Percentiles rank a stretch among this genome's conserved stretches.
phyloP scores from a whole-genome alignment of 1,140 invertebrate species.

The Sycophaga agraensis region DNA sequence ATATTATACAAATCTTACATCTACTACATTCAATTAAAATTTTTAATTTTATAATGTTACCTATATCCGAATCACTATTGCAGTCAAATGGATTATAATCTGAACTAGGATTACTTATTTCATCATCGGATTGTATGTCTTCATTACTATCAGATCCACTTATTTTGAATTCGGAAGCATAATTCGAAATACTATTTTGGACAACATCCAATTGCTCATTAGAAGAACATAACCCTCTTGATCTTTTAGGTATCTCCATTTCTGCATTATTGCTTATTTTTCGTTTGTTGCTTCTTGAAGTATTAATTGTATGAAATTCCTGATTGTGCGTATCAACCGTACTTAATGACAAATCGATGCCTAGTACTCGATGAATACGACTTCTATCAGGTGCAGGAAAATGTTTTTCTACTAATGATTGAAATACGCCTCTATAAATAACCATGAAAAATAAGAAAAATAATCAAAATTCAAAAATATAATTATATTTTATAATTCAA shows the following conservation, averaged over 20 bases:
- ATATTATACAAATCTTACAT: too few relatives aligned
- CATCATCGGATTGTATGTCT: constrained; percentile 62
- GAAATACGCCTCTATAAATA: constrained; percentile 78
- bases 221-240: constrained; percentile 67
- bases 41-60: too few relatives aligned
- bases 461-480: too few relatives aligned
- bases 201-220: constrained; percentile 70
- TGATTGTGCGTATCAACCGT: constrained; percentile 41
- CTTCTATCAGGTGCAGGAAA: constrained; percentile 92
- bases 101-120: constrained; percentile 65
- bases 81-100: constrained; percentile 88
- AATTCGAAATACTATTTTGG: constrained; percentile 57
- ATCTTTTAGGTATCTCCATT: constrained; percentile 68
- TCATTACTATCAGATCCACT: constrained; percentile 63
- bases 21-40: too few relatives aligned
- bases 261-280: constrained; percentile 69
- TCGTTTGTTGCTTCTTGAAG: constrained; percentile 54
- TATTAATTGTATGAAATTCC: not conserved
- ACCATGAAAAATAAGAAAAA: not conserved
- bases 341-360: constrained; percentile 64
- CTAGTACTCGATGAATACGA: constrained; percentile 78
- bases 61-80: constrained; percentile 81
- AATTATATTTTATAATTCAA: too few relatives aligned
- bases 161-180: constrained; percentile 66
- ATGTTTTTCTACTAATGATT: constrained; percentile 94